phyloP scores from a whole-genome alignment of 2,797 vertebrate genomes.

The Cossypha niveicapilla region DNA sequence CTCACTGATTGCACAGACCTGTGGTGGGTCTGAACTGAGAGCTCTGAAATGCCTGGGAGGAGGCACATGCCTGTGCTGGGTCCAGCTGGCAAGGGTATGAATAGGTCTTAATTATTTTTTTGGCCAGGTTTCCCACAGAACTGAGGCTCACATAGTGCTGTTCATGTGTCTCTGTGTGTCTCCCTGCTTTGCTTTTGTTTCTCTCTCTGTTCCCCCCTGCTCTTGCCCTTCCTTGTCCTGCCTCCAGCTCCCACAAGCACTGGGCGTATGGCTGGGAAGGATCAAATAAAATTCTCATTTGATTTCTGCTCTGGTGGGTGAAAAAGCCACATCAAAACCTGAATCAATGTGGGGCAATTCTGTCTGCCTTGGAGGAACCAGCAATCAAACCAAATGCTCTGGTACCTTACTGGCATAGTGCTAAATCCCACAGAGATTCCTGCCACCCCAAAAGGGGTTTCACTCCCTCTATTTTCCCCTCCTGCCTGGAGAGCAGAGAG shows the following conservation, averaged over 20 bases:
- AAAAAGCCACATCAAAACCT: background rate
- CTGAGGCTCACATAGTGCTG: background rate
- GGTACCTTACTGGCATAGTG: background rate
- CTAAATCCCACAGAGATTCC: background rate
- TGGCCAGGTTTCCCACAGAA: background rate
- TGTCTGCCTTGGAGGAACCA: background rate
- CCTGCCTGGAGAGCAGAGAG: background rate
- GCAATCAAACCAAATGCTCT: background rate
- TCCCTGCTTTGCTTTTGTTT: background rate
- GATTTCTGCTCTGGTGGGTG: background rate
- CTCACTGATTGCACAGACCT: accelerated
- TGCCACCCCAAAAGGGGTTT: background rate
- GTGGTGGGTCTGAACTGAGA: accelerated
- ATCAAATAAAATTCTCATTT: background rate
- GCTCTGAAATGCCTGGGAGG: background rate
- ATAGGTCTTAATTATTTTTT: background rate
- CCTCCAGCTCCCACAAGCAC: background rate
- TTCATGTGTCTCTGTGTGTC: background rate
- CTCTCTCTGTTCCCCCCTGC: background rate
- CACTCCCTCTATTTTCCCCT: background rate
- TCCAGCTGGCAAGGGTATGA: background rate
- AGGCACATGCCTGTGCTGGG: background rate
- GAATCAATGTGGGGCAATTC: background rate
- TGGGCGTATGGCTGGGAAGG: background rate
- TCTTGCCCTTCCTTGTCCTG: background rate